phyloP scores from a whole-genome alignment of 92 coral and sea anemone genomes.

The Virgularia gustaviana region DNA sequence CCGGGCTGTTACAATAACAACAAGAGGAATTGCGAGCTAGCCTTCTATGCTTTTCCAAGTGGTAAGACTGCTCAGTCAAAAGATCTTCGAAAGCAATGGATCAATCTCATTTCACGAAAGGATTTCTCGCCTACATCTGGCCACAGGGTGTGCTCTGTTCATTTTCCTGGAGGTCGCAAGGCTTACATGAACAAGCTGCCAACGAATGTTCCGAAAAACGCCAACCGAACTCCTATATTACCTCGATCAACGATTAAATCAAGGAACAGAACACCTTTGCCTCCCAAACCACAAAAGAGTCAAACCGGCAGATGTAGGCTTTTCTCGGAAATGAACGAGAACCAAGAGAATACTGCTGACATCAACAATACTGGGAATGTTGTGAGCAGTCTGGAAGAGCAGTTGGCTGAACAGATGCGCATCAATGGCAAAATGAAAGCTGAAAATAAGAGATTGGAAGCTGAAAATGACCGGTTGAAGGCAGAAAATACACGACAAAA shows the following conservation, averaged over 20 bases:
- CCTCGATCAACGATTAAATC: slow-evolving; percentile 25
- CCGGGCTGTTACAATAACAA: slow-evolving; percentile 48
- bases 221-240: slow-evolving; percentile 22
- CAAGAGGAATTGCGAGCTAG: slow-evolving; percentile 42
- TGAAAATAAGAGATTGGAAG: slow-evolving; percentile 40
- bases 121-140: slow-evolving; percentile 36
- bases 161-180: slow-evolving; percentile 39
- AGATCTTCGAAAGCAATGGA: slow-evolving; percentile 39
- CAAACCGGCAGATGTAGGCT: slow-evolving; percentile 36
- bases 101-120: too few relatives aligned
- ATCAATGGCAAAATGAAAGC: slow-evolving; percentile 10
- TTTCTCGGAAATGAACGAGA: slow-evolving; percentile 33
- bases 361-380: slow-evolving; percentile 37
- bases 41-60: slow-evolving; percentile 45
- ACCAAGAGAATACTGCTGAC: slow-evolving; percentile 17
- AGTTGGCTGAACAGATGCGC: slow-evolving; percentile 28
- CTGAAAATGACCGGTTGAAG: slow-evolving; percentile 28
- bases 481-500: slow-evolving; percentile 34
- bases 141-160: slow-evolving; percentile 32
- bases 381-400: too few relatives aligned
- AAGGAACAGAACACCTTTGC: slow-evolving; percentile 25
- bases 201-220: slow-evolving; percentile 26
- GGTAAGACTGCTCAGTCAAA: slow-evolving; percentile 29
- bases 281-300: background rate
- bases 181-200: slow-evolving; percentile 33